Evolutionary conservation across 2,113 vertebrate species (phyloP).

Genomic region (Microcebus jonahi): DNA sequence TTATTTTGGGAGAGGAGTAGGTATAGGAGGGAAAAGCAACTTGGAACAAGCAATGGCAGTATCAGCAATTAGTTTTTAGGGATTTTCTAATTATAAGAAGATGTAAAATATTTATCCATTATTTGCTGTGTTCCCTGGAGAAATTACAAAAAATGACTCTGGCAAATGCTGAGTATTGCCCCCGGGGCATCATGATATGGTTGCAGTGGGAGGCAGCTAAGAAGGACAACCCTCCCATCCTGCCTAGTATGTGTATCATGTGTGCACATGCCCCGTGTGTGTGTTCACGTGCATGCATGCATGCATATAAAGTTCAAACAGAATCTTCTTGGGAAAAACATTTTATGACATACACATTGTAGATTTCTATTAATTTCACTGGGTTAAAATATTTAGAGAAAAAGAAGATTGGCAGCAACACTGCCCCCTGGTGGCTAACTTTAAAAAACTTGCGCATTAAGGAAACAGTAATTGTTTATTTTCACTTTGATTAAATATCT

Average conservation of each 20-base stretch:
- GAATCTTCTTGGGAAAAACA: constrained; percentile 31
- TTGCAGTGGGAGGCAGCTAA: neutral
- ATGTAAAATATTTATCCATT: neutral
- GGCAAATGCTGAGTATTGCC: neutral
- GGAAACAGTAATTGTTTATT: constrained; percentile 28
- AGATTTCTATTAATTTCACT: constrained; percentile 44
- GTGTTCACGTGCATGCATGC: neutral
- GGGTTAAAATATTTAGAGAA: neutral
- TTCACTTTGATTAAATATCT: constrained; percentile 15
- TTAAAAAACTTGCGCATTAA: constrained; percentile 7
- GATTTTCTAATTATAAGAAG: neutral
- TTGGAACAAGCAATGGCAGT: neutral
- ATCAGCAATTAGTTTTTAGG: neutral
- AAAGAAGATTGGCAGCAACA: neutral
- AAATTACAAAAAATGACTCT: neutral
- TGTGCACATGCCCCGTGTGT: neutral
- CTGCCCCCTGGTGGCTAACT: constrained; percentile 70
- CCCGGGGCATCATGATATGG: neutral
- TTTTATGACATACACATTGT: neutral
- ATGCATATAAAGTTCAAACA: neutral
- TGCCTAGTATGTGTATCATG: neutral
- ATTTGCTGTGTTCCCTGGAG: neutral
- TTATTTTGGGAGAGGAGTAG: neutral
- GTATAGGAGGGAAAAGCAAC: neutral
- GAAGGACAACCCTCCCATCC: neutral